Conservation (phyloP, 2,888 invertebrate species). For the Acanthopleura granulata region DNA sequence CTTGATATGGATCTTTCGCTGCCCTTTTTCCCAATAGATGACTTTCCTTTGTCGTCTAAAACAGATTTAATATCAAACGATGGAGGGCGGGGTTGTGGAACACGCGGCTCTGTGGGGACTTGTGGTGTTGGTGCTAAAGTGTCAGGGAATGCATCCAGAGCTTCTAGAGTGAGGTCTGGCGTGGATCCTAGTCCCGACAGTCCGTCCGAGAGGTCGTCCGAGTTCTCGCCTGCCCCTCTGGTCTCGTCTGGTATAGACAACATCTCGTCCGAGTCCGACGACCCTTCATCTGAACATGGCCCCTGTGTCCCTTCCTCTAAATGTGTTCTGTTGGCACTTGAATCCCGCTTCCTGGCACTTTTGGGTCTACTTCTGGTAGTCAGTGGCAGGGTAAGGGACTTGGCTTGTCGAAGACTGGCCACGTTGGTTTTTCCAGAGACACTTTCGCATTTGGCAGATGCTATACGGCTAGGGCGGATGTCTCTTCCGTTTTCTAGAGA, state of each 20-base stretch:
- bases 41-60: slow-evolving; percentile 37
- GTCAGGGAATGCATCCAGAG: slow-evolving; percentile 32
- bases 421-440: background rate
- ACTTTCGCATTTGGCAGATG: background rate
- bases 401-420: background rate
- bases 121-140: background rate
- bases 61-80: slow-evolving; percentile 41
- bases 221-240: slow-evolving; percentile 31
- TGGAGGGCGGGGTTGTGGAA: slow-evolving; percentile 26
- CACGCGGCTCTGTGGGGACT: background rate
- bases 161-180: slow-evolving; percentile 17
- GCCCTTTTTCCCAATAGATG: slow-evolving; percentile 52
- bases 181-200: slow-evolving; percentile 30
- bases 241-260: slow-evolving; percentile 56
- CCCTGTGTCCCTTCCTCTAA: background rate
- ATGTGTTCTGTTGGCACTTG: background rate
- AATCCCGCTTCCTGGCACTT: slow-evolving; percentile 2
- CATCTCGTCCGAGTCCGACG: slow-evolving; percentile 41
- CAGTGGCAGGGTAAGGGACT: slow-evolving; percentile 6
- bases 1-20: slow-evolving; percentile 58
- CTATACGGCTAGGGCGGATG: background rate
- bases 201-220: slow-evolving; percentile 31
- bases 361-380: background rate
- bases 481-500: background rate
- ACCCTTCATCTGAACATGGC: slow-evolving; percentile 17